Conservation (phyloP, 2,888 invertebrate genomes). For the Mythimna ferrago region DNA sequence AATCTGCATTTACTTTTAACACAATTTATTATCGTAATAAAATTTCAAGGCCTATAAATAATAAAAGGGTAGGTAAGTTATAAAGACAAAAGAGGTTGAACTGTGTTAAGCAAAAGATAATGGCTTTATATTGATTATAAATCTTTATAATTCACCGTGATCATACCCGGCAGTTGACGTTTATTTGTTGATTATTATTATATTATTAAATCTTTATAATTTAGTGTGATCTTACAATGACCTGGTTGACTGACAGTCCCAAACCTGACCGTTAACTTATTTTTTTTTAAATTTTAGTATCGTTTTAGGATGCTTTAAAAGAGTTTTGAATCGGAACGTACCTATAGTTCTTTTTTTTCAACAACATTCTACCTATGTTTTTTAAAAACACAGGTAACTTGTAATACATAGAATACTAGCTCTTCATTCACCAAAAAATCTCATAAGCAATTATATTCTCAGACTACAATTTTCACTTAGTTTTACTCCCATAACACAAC, state of each 20-base stretch:
- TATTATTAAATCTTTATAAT: slow-evolving; percentile 45
- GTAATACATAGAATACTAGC: too few relatives aligned
- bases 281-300: background rate
- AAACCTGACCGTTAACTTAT: background rate
- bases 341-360: background rate
- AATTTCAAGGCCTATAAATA: slow-evolving; percentile 40
- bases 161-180: background rate
- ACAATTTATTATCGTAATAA: slow-evolving; percentile 59
- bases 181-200: slow-evolving; percentile 25
- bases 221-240: slow-evolving; percentile 2
- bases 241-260: background rate
- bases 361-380: too few relatives aligned
- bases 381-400: too few relatives aligned
- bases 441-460: background rate
- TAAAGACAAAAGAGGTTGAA: slow-evolving; percentile 51
- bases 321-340: background rate
- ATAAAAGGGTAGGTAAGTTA: slow-evolving; percentile 54
- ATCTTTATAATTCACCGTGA: slow-evolving; percentile 31
- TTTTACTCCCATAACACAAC: too few relatives aligned
- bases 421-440: too few relatives aligned
- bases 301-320: background rate
- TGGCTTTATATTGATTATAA: slow-evolving; percentile 39
- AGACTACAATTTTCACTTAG: background rate
- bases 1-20: slow-evolving; percentile 55
- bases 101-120: slow-evolving; percentile 23